These are phyloP conservation scores for Nilaparvata lugens DNA, from an alignment of 1,140 invertebrate species.

Conservation along the genomic window DNA sequence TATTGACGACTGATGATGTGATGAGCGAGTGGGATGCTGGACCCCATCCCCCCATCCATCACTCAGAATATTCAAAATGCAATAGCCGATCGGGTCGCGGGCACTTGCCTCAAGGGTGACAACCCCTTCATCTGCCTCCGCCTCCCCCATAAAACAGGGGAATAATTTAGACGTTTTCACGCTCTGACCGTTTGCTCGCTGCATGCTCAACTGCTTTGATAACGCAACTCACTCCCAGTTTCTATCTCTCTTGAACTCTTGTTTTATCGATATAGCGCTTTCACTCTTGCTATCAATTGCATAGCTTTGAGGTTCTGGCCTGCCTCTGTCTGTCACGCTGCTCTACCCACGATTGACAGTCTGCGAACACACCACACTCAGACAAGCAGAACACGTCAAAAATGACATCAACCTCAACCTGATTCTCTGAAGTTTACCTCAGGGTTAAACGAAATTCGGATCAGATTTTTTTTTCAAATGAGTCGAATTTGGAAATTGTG, in stretches of 20 bases:
- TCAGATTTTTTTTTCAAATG: too few species aligned
- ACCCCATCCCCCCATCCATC: not conserved
- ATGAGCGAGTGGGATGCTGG: not conserved
- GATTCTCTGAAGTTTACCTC: too few species aligned
- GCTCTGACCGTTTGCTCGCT: not conserved
- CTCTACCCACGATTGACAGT: not conserved
- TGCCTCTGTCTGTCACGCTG: conserved; percentile 5
- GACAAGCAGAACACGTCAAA: too few species aligned
- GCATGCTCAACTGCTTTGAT: not conserved
- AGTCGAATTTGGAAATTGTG: too few species aligned
- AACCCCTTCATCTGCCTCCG: not conserved
- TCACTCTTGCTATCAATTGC: not conserved
- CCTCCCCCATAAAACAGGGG: not conserved
- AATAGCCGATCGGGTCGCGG: not conserved
- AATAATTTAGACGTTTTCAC: conserved; percentile 4
- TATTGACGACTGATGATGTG: too few species aligned
- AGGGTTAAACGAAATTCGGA: too few species aligned
- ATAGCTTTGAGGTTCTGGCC: not conserved
- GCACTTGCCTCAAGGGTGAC: not conserved
- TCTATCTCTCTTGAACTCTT: not conserved
- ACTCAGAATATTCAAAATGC: not conserved
- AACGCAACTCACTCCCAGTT: not conserved
- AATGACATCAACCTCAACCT: too few species aligned
- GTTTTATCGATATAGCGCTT: not conserved
- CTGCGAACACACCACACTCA: too few species aligned